Percentiles rank a stretch among this genome's conserved stretches.
Conservation (phyloP, 2,888 invertebrate species). For the Octodonta nipae region DNA sequence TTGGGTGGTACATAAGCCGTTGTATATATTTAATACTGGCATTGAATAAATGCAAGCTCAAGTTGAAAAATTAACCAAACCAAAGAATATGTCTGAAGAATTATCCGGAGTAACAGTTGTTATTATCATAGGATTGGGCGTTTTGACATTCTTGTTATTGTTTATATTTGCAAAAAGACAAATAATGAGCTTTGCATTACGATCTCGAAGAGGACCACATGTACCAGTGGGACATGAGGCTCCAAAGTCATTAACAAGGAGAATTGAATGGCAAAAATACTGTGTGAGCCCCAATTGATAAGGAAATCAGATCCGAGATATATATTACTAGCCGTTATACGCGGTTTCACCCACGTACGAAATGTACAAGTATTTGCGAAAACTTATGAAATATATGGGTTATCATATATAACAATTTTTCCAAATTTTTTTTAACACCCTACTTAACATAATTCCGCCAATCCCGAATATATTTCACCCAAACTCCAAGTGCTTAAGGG, state of each 20-base stretch:
- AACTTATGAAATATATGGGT: too few relatives aligned
- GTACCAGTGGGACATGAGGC: slow-evolving; percentile 78
- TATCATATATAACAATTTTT: too few relatives aligned
- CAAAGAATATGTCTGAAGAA: slow-evolving; percentile 45
- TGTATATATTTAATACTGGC: too few relatives aligned
- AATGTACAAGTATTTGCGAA: too few relatives aligned
- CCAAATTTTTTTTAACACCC: too few relatives aligned
- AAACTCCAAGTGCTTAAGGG: too few relatives aligned
- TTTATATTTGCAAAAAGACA: slow-evolving; percentile 90
- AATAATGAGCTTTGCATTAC: slow-evolving; percentile 80
- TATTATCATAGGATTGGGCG: slow-evolving; percentile 79
- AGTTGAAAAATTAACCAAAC: slow-evolving; percentile 18
- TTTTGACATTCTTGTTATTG: slow-evolving; percentile 68
- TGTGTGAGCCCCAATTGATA: slow-evolving; percentile 69
- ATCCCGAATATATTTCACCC: too few relatives aligned
- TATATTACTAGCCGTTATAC: too few relatives aligned
- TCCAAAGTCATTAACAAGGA: slow-evolving; percentile 58
- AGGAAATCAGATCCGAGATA: slow-evolving; percentile 59
- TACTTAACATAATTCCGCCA: too few relatives aligned
- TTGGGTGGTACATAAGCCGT: too few relatives aligned
- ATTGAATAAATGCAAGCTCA: slow-evolving; percentile 18
- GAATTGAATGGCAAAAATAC: slow-evolving; percentile 74
- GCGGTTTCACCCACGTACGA: too few relatives aligned
- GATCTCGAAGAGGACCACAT: slow-evolving; percentile 83
- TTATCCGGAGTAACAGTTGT: slow-evolving; percentile 64